Percentiles rank a stretch among this genome's conserved stretches.
Conservation (phyloP, 2,888 invertebrate species). For the Rotaria socialis region DNA sequence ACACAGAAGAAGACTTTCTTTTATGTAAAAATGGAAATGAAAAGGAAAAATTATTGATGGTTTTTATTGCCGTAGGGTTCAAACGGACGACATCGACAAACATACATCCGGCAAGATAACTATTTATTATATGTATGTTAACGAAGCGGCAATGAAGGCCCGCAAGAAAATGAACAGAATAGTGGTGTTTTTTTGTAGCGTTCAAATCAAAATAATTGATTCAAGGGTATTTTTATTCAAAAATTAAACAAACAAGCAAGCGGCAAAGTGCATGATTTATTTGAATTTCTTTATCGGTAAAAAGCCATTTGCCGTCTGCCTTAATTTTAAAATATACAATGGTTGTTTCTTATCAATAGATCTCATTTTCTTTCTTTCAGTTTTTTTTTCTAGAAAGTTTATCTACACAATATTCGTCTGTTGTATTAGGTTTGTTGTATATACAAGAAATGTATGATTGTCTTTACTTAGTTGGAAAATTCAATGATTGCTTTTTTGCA, state of each 20-base stretch:
- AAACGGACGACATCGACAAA: slow-evolving; percentile 18
- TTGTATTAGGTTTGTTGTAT: background rate
- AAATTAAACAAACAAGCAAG: background rate
- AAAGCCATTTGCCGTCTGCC: no score
- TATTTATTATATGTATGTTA: slow-evolving; percentile 27
- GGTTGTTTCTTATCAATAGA: no score
- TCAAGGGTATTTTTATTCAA: background rate
- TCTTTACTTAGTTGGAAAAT: background rate
- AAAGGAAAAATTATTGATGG: background rate
- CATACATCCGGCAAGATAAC: slow-evolving; percentile 1
- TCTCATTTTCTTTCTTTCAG: no score
- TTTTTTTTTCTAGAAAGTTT: no score
- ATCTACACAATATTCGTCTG: no score
- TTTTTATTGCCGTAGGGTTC: background rate
- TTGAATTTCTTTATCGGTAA: no score
- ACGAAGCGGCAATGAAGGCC: slow-evolving; percentile 13
- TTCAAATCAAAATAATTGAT: background rate
- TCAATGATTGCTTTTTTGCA: background rate
- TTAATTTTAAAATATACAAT: no score
- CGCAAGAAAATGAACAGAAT: background rate
- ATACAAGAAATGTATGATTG: background rate
- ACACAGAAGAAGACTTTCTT: background rate
- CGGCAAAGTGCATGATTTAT: no score
- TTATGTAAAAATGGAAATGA: background rate
- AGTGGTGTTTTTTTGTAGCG: background rate